Conservation (phyloP, 2,888 invertebrate species). For the Phaonia tiefii region DNA sequence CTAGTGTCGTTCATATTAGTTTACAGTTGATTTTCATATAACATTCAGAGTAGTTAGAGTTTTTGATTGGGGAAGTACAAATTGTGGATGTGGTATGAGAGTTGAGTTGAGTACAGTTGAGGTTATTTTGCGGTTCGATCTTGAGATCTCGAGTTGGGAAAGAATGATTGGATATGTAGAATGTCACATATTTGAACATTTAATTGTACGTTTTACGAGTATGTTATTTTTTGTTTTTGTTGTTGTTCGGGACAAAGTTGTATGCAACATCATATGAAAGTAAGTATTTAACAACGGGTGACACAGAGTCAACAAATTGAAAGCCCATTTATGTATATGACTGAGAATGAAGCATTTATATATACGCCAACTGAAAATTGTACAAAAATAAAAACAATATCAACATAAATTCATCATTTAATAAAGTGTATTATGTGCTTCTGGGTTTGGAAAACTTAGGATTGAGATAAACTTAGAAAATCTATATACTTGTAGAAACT, state of each 20-base stretch:
- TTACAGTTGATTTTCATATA: background rate
- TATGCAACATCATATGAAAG: constrained; percentile 52
- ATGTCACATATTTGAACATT: constrained; percentile 22
- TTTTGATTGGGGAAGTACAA: too few relatives aligned
- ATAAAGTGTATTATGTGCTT: constrained; percentile 58
- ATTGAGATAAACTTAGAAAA: too few relatives aligned
- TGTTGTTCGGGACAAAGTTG: constrained; percentile 39
- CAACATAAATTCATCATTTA: background rate
- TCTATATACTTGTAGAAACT: too few relatives aligned
- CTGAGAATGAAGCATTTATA: constrained; percentile 57
- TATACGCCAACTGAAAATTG: constrained; percentile 50
- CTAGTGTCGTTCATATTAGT: background rate
- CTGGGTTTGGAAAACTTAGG: constrained; percentile 40
- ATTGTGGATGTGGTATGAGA: constrained; percentile 11
- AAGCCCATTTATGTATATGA: constrained; percentile 54
- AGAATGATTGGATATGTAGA: background rate
- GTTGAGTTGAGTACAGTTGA: constrained; percentile 17
- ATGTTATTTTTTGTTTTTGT: constrained; percentile 32
- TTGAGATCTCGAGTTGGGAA: background rate
- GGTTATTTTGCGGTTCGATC: constrained; percentile 16
- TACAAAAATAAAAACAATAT: constrained; percentile 27
- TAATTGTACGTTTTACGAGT: constrained; percentile 27
- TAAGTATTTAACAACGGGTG: constrained; percentile 34
- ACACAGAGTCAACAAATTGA: constrained; percentile 59
- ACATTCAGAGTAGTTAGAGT: too few relatives aligned